These are phyloP conservation scores for Enteromius paludinosus DNA, from an alignment of 2,797 vertebrate species.

Conservation along the genomic window DNA sequence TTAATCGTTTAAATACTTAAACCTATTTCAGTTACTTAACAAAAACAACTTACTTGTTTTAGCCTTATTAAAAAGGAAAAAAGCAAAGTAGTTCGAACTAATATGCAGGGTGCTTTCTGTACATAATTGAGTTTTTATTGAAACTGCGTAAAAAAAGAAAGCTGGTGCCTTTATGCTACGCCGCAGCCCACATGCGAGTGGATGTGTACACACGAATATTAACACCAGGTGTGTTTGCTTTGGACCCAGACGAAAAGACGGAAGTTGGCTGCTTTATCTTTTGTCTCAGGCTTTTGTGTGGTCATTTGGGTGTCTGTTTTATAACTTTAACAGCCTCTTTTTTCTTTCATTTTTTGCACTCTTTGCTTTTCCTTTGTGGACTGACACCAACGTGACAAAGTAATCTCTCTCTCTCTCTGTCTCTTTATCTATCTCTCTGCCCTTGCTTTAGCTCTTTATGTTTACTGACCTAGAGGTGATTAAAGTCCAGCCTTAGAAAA, in stretches of 20 bases:
- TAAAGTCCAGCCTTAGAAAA: conserved; percentile 80
- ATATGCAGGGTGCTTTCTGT: not conserved
- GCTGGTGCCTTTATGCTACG: conserved; percentile 2
- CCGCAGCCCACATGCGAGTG: not conserved
- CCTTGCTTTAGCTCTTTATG: conserved; percentile 64
- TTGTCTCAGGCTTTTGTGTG: conserved; percentile 60
- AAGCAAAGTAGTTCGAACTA: not conserved
- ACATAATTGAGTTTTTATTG: not conserved
- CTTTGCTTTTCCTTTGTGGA: conserved; percentile 29
- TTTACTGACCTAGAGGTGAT: conserved; percentile 75
- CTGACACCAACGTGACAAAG: conserved; percentile 33
- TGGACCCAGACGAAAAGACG: conserved; percentile 56
- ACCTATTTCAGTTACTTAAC: not conserved
- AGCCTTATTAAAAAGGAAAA: not conserved
- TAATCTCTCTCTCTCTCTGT: conserved; percentile 37
- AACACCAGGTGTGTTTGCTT: conserved; percentile 64
- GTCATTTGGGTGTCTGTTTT: conserved; percentile 50
- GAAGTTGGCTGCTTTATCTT: conserved; percentile 59
- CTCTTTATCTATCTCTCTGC: conserved; percentile 30
- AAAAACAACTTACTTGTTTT: not conserved
- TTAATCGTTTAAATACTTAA: not conserved
- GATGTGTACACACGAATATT: conserved; percentile 30
- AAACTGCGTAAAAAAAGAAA: not conserved
- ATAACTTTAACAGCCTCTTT: conserved; percentile 34
- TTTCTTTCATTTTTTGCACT: conserved; percentile 35